These are phyloP conservation scores for Falcaria lacertinaria DNA, from an alignment of 2,888 invertebrate genomes.

Conservation along the genomic window DNA sequence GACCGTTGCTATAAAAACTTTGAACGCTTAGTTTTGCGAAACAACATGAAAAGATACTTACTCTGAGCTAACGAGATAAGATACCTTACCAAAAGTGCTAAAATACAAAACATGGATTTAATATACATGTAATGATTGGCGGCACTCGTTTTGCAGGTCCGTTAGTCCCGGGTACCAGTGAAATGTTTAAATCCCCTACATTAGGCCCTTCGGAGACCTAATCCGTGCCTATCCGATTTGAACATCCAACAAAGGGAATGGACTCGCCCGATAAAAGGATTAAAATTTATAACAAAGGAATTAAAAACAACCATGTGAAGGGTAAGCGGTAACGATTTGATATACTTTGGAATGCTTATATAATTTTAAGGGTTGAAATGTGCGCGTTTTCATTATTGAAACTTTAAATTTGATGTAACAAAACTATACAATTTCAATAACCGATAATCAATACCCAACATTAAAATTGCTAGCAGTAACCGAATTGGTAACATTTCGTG, in stretches of 20 bases:
- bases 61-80: too few species aligned
- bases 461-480: too few species aligned
- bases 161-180: constrained; percentile 11
- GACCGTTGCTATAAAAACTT: too few species aligned
- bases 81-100: too few species aligned
- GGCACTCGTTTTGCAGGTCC: constrained; percentile 26
- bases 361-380: background rate
- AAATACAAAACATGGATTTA: background rate
- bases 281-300: constrained; percentile 58
- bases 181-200: constrained; percentile 29
- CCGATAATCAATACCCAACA: too few species aligned
- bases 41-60: too few species aligned
- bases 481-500: too few species aligned
- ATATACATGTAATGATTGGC: constrained; percentile 30
- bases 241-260: constrained; percentile 48
- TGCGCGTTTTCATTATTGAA: too few species aligned
- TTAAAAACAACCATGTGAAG: constrained; percentile 37
- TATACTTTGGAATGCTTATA: constrained; percentile 14
- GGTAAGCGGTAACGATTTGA: constrained; percentile 24
- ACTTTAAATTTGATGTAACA: too few species aligned
- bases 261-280: constrained; percentile 63
- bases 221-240: constrained; percentile 43
- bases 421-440: too few species aligned
- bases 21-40: too few species aligned
- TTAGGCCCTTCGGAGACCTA: constrained; percentile 36